These are phyloP conservation scores for Lutjanus argentimaculatus DNA, from an alignment of 2,797 vertebrate species.

Conservation along the genomic window DNA sequence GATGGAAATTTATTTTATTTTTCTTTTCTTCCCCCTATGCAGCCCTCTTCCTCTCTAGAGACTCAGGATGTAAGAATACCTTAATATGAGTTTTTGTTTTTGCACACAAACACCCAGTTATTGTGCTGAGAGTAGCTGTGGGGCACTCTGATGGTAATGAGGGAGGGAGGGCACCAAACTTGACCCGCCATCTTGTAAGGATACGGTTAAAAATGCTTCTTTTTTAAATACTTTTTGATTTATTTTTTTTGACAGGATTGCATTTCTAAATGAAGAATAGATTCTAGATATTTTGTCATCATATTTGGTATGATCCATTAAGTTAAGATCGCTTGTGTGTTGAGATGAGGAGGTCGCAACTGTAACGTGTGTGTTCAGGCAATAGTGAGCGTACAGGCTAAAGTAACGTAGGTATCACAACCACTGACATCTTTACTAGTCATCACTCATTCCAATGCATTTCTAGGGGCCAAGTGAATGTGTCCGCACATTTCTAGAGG, in stretches of 20 bases:
- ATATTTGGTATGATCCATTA: constrained; percentile 34
- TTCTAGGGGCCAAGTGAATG: constrained; percentile 64
- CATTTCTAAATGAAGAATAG: constrained; percentile 42
- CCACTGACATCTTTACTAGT: constrained; percentile 80
- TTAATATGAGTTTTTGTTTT: constrained; percentile 86
- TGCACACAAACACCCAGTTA: constrained; percentile 85
- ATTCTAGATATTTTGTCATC: constrained; percentile 13
- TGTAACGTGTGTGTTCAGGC: constrained; percentile 47
- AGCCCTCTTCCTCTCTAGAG: constrained; percentile 98
- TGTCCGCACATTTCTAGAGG: constrained; percentile 62
- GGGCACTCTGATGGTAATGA: constrained; percentile 75
- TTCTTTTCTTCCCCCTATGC: constrained; percentile 91
- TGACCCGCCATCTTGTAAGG: constrained; percentile 48
- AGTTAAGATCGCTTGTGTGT: constrained; percentile 43
- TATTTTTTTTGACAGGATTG: constrained; percentile 20
- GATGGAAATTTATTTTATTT: constrained; percentile 90
- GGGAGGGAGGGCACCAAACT: constrained; percentile 74
- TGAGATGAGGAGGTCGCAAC: constrained; percentile 35
- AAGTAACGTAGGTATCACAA: constrained; percentile 66
- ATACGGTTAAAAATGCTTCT: constrained; percentile 44
- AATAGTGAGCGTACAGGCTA: constrained; percentile 16
- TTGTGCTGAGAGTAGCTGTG: constrained; percentile 84
- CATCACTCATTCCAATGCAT: constrained; percentile 85
- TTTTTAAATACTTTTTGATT: constrained; percentile 1
- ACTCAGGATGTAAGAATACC: constrained; percentile 94